Base-by-base conservation (phyloP, 2,113 vertebrate genomes). In the Lutjanus erythropterus region DNA sequence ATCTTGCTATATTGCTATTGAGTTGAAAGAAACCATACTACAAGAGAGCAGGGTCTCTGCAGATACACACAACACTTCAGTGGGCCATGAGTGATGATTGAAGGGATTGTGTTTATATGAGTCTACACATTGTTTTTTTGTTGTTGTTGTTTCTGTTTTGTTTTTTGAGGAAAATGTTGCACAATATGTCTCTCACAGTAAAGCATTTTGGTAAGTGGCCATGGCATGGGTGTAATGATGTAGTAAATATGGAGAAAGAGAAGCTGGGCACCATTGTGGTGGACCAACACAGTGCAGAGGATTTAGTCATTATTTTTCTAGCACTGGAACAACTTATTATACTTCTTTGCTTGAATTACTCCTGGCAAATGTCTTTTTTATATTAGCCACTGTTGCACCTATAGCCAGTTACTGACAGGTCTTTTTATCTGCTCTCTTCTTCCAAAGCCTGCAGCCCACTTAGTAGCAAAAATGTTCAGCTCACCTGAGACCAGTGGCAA, bases 401-500 rank as follows among this genome's bases (percentile, higher is more conserved):
- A 23, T 16, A 21, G 64, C 59, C 65, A n/a, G 4, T 9, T 41
- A 42, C 12, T 33, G 75, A 61, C 61, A 76, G 37, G 8, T 73
- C 42, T 29, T 27, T 53, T 61, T 58, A 56, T 76, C 31, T 68
- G 61, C 55, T 49, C 31, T 76, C 29, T 19, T 65, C 41, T 68
- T 52, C 4, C 39, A 7, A 50, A 62, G n/a, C 44, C 69, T 76
- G 69, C 56, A 58, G 76, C 35, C 71, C 71, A 68, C 53, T 74
- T 29, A 49, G 49, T 37, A 55, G 3, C 47, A 80, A 86, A 75
- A 70, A 61, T 35, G 29, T 68, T 68, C 59, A 74, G 64, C 71
- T 84, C 56, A 75, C 37, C 58, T 82, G 59, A 67, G 79, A 71
- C 62, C 58, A 73, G 18, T 67, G 67, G 73, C 81, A 85, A 85